Base-by-base conservation (phyloP, 2,888 invertebrate genomes). In the Apodemia duryi region DNA sequence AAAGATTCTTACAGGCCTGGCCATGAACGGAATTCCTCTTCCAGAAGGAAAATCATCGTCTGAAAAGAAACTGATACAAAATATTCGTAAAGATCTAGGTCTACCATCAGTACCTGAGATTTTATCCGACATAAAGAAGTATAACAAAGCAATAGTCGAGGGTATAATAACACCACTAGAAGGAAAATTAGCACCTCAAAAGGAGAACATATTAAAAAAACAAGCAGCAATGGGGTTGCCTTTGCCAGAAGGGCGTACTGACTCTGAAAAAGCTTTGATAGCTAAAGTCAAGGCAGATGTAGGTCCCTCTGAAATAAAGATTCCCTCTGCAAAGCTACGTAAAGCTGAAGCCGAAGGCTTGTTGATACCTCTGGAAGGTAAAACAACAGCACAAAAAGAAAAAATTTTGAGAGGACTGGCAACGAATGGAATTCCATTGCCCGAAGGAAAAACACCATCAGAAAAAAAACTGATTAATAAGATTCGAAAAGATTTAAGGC, bases 1-100 rank as follows among this genome's bases (percentile, higher is more conserved):
- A 63, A 67, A 63, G 51, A 64, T 67, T n/a, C 13, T 71, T 13
- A 73, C 52, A 67, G 75, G 71, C 0, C 65, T 79, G 54, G 78
- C 72, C 4, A 72, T 65, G 63, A 69, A 72, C n/a, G 79, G 78
- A 0, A 32, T 78, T 2, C 75, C 75, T 0, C 67, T 82, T 1
- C 80, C 80, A 2, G 75, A 77, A 61, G 78, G 66, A 0, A 76
- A 77, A 72, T 77, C 79, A 2, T n/a, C 71, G 0, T 81, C 81
- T 0, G 82, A 78, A 49, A 75, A 73, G 61, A 73, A 77, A 43
- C 28, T 81, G 0, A 69, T 78, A 1, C 70, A 73, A 1, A 77
- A 77, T 70, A 71, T 81, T 4, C 70, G 77, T 29, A 68, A 70
- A 57, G 77, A 80, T 32, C 4, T 80, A 29, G 77, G 77, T 7